A percentile compares a stretch with the other conserved stretches of the same genome.
These are phyloP conservation scores for Drosophila meridionalis DNA, from an alignment of 2,888 invertebrate genomes.

Conservation along the genomic window DNA sequence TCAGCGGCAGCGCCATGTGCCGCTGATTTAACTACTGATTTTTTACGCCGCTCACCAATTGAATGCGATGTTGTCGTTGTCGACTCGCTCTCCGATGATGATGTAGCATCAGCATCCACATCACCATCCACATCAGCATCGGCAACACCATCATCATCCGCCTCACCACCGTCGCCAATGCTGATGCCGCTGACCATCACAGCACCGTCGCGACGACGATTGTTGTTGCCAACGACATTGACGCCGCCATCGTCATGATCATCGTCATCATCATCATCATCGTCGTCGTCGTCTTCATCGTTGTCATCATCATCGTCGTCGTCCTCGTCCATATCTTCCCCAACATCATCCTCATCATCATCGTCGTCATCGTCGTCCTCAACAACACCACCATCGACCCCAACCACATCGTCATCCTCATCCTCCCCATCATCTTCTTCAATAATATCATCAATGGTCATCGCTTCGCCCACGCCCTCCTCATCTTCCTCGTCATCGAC, in stretches of 20 bases:
- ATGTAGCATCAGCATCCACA: constrained; percentile 35
- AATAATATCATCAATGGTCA: constrained; percentile 67
- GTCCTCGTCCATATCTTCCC: constrained; percentile 45
- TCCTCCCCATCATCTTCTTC: constrained; percentile 63
- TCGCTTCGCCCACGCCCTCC: constrained; percentile 29
- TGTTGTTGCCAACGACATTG: background rate
- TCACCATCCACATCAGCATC: constrained; percentile 17
- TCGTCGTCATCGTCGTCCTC: constrained; percentile 43
- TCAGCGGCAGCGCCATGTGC: constrained; percentile 56
- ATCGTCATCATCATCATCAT: constrained; percentile 1
- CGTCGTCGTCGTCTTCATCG: constrained; percentile 45
- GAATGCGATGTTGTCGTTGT: constrained; percentile 64
- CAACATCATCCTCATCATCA: constrained; percentile 44
- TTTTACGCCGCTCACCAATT: constrained; percentile 73
- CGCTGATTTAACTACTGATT: constrained; percentile 46
- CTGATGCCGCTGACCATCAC: background rate
- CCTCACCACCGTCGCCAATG: constrained; percentile 36
- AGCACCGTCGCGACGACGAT: constrained; percentile 15
- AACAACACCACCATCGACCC: constrained; percentile 48
- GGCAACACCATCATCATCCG: constrained; percentile 40
- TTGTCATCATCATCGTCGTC: constrained; percentile 33
- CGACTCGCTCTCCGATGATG: constrained; percentile 64
- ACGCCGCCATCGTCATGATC: constrained; percentile 24
- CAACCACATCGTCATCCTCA: constrained; percentile 51
- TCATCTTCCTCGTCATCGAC: constrained; percentile 33